Evolutionary conservation across 2,113 vertebrate genomes (phyloP).

Genomic region (Phalacrocorax aristotelis): DNA sequence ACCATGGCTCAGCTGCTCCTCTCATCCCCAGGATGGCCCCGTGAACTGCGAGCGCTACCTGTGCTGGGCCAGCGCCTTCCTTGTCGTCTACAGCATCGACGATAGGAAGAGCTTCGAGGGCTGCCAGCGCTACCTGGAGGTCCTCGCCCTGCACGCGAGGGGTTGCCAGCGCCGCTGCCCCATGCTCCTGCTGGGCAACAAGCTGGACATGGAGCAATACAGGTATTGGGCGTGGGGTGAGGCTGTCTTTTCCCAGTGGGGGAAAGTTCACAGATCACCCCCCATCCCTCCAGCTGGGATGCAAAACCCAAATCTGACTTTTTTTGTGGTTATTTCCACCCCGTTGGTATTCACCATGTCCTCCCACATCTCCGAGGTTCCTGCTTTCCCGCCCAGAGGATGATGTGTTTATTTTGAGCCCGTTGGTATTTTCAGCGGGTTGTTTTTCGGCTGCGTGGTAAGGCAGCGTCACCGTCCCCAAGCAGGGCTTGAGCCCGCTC

Average conservation of each 20-base stretch:
- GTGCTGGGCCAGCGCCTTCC: slow-evolving; percentile 84
- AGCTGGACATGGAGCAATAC: slow-evolving; percentile 92
- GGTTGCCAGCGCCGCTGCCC: slow-evolving; percentile 74
- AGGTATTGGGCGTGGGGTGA: slow-evolving; percentile 60
- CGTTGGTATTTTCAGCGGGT: not conserved
- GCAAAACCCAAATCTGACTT: not conserved
- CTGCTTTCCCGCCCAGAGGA: not conserved
- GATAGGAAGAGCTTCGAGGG: slow-evolving; percentile 82
- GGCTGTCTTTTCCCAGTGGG: not conserved
- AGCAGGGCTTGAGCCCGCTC: not conserved
- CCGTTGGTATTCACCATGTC: rapidly evolving
- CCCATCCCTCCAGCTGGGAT: not conserved
- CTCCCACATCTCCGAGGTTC: not conserved
- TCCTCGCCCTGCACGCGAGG: slow-evolving; percentile 71
- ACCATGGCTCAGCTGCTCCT: not conserved
- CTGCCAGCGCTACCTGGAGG: slow-evolving; percentile 82
- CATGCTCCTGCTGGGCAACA: slow-evolving; percentile 87
- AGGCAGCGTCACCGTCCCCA: not conserved
- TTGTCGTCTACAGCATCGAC: slow-evolving; percentile 89
- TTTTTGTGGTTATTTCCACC: not conserved
- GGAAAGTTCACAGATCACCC: not conserved
- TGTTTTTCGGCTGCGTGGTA: not conserved
- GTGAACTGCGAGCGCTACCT: slow-evolving; percentile 87
- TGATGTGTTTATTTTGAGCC: not conserved
- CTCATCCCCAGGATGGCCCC: slow-evolving; percentile 76